Base-by-base conservation (phyloP, 1,140 invertebrate genomes). In the Trigoniulus corallinus region DNA sequence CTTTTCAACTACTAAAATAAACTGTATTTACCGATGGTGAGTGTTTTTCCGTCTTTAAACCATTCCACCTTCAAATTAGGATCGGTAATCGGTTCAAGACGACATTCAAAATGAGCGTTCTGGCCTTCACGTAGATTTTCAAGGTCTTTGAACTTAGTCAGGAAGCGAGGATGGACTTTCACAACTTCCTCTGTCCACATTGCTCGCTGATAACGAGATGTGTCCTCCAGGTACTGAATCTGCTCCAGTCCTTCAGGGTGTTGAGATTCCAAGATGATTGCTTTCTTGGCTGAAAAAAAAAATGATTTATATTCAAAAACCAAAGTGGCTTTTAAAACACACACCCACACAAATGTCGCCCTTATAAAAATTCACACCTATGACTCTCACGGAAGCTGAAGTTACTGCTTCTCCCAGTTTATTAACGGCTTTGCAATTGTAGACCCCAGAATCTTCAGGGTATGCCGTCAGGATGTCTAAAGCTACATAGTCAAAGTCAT, bases 401-500 rank as follows among this genome's bases (percentile, higher is more conserved):
- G 88, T 93, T 1, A 91, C 85, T n/a, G 88, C 87, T 75, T 94
- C 88, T 1, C 91, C 91, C 21, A 91, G 69, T 63, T 85, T 83
- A 65, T 93, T 95, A 49, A 80, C 77, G 1, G 89, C 89, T 66
- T 85, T 83, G 59, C 88, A 94, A 3, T 86, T 93, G 62, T 94
- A 96, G 0, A 95, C 84, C 18, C 95, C 95, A 22, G 88, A 92
- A 67, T 99, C 95, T 62, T 91, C 86, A 29, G 92, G 88, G 63
- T 96, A 97, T 3, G 94, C 89, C 57, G 88, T 89, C 1, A 97
- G 69, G 26, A 99, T 79, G 66, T 98, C 94, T 24, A 99, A 68
- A 29, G 89, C 88, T 4, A 97, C 92, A 63, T 95, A 95, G 63
- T 96, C 94, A 66, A 98, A 96, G 68, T 98, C 94, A 67, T 95